A percentile compares a stretch with the other conserved stretches of the same genome.
Evolutionary conservation across 2,888 invertebrate species (phyloP).

Genomic region (Lithophane socia): DNA sequence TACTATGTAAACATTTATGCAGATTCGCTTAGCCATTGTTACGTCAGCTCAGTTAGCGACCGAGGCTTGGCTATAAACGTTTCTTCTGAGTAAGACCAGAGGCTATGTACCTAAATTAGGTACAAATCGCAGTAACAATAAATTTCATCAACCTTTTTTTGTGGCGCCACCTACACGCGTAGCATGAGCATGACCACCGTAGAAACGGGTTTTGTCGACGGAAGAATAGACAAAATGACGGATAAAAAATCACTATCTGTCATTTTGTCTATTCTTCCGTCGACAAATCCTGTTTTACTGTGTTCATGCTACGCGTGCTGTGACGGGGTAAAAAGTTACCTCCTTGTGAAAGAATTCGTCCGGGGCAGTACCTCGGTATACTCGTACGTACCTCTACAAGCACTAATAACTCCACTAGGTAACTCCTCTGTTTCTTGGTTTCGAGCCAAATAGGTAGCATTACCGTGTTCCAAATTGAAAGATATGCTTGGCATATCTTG

Average conservation of each 20-base stretch:
- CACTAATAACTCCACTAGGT: background rate
- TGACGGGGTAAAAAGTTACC: background rate
- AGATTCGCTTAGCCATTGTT: slow-evolving; percentile 28
- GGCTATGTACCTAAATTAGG: background rate
- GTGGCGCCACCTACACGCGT: background rate
- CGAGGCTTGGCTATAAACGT: background rate
- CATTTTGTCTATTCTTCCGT: too few relatives aligned
- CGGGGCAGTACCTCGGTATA: too few relatives aligned
- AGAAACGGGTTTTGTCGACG: too few relatives aligned
- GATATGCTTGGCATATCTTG: too few relatives aligned
- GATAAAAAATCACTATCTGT: too few relatives aligned
- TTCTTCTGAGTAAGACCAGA: slow-evolving; percentile 2
- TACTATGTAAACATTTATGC: slow-evolving; percentile 52
- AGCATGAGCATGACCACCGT: too few relatives aligned
- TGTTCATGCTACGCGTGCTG: background rate
- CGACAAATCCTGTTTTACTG: too few relatives aligned
- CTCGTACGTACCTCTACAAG: too few relatives aligned
- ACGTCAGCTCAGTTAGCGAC: slow-evolving; percentile 15
- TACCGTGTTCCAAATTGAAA: too few relatives aligned
- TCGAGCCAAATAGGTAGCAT: background rate
- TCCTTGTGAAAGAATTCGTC: background rate
- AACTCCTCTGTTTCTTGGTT: background rate
- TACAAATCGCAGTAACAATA: background rate
- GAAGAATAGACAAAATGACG: too few relatives aligned
- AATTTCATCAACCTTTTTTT: background rate